Evolutionary conservation across 64 coral and sea anemone genomes (phyloP), one percentile per base, ranked within the genome.

Genomic region (Platygyra sinensis): DNA sequence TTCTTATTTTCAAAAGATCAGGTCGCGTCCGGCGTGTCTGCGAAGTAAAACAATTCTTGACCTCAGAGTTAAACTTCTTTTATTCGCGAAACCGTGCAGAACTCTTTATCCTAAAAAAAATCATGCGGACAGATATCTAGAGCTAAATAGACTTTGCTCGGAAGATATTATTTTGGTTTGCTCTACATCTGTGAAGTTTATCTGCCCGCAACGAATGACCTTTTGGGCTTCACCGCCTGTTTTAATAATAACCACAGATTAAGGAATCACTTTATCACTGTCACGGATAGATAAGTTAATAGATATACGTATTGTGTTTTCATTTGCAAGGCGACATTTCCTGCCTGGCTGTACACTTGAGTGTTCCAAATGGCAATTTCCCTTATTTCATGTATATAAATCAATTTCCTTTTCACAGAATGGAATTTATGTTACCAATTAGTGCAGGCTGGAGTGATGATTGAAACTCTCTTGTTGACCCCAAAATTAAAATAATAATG

Each of bases 401-500:
- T 57, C 5, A n/a, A 69, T 69, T 11, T 22, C 10, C 22, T 27
- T 69, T 69, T 69, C 20, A 69, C 65, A 11, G 24, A 69, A 69
- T 69, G 65, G 10, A 27, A 27, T 25, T 27, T 27, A 69, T 10
- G 22, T 27, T 6, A 11, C 1, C 65, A 69, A 25, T n/a, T 69
- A 9, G n/a, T 69, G 24, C 22, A 69, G 65, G 19, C 50, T 11
- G 5, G 25, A 38, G 31, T 80, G 52, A 33, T 32, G 65, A 69
- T 62, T 79, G 54, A 60, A 59, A 80, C 27, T 80, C 80, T 59
- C 16, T 10, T 65, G 59, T 24, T 12, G 30, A 83, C 60, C 60
- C 22, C 80, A 64, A 39, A 62, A 65, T 83, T 69, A 69, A 24
- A 83, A 65, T 83, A 65, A 62, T 83, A 39, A 82, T 82, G 80